phyloP scores from a whole-genome alignment of 2,888 invertebrate genomes.

The Cephus runcator region DNA sequence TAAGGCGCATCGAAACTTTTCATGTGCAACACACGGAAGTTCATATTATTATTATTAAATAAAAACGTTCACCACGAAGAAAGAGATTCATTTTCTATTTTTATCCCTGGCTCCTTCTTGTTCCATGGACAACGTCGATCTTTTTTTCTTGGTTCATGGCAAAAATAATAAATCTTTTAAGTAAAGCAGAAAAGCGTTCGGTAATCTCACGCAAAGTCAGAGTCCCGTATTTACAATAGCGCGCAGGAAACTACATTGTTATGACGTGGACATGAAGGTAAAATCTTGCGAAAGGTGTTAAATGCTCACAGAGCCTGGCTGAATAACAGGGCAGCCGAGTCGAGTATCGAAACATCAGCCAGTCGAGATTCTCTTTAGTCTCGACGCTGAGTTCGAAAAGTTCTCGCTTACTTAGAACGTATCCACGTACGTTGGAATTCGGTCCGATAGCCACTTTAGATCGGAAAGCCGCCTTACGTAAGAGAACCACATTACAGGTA shows the following conservation, averaged over 20 bases:
- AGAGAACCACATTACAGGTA: constrained; percentile 7
- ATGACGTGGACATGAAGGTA: not conserved
- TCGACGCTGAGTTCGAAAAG: not conserved
- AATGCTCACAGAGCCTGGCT: too few species aligned
- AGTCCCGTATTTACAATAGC: not conserved
- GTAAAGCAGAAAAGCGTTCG: not conserved
- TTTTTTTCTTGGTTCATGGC: too few species aligned
- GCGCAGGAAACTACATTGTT: not conserved
- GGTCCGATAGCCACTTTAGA: not conserved
- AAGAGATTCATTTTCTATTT: not conserved
- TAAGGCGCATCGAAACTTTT: not conserved
- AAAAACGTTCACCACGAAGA: constrained; percentile 25
- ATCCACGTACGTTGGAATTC: not conserved
- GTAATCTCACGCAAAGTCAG: not conserved
- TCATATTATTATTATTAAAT: constrained; percentile 25
- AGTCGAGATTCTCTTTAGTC: not conserved
- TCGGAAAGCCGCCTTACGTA: constrained; percentile 28
- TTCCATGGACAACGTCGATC: too few species aligned
- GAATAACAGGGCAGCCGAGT: too few species aligned
- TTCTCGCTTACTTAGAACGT: not conserved
- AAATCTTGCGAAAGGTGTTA: not conserved
- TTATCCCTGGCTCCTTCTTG: not conserved
- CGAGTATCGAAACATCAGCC: not conserved
- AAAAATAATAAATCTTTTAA: too few species aligned
- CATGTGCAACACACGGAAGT: constrained; percentile 12